Base-by-base conservation (phyloP, 1,140 invertebrate species). In the Lethrus apterus region DNA sequence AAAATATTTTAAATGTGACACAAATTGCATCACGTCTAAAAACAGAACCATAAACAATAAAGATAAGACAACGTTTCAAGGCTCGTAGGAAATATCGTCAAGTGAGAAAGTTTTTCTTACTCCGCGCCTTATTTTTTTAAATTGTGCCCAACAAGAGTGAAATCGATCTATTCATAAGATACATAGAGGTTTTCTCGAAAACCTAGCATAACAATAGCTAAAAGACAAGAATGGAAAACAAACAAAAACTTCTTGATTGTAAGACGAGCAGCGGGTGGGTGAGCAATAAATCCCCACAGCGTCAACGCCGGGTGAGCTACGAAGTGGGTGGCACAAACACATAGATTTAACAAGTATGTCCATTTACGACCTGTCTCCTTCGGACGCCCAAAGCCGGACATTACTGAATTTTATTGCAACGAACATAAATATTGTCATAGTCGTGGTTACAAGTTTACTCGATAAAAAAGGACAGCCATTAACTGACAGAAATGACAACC, bases 331-430 rank as follows among this genome's bases (percentile, higher is more conserved):
- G 51, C 40, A 11, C 32, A 45, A 29, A 23, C 33, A 18, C 41
- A 35, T 41, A 49, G 44, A 50, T 54, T 54, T 54, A 54, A 54
- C 51, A 54, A 54, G 51, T 54, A 48, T 54, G 52, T 54, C 52
- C 44, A 50, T 50, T 54, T 54, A 54, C 44, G 51, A 54, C 45
- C 41, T 30, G 23, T 36, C 33, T 51, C 30, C 44, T 44, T 49
- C 34, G 29, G 26, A 32, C 35, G 32, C 42, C 38, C 19, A n/a
- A 40, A 40, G 19, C 30, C 43, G 48, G 41, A 50, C 42, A 24
- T n/a, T 38, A 23, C 7, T 32, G 20, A 29, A 43, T 46, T 50
- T 50, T 50, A 46, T 46, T 46, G 48, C 43, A 42, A 18, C 40
- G 14, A 33, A 50, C 48, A 50, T 50, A 50, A 50, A 50, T 50